Base-by-base conservation (phyloP, 1,140 invertebrate genomes). In the Proctacanthus coquilletti region DNA sequence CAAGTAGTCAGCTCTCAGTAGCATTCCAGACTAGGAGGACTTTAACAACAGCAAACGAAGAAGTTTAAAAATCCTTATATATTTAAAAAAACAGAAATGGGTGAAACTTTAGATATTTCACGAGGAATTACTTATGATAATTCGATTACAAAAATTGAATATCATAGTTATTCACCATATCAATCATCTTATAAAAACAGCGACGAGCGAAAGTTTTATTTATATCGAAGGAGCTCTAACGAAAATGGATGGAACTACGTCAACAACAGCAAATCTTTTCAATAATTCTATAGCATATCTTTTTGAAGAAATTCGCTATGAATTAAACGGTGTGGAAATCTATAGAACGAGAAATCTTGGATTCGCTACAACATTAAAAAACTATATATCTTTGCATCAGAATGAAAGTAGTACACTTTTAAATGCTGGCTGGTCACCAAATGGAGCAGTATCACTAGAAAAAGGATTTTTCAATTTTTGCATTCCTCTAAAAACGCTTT, bases 231-330 rank as follows among this genome's bases (percentile, higher is more conserved):
- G 57, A n/a, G 45, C 27, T 45, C 9, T 49, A 18, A 35, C 40
- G 3, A 47, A 49, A 41, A 18, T 14, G 13, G 45, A 49, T 42
- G 43, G 41, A 18, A 40, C 36, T 14, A 19, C 37, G 4, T n/a
- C 33, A 10, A 11, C 20, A 3, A 43, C 19, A 1, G 41, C 41
- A n/a, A 39, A 4, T 21, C 37, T 64, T 21, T 44, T 46, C 10
- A 63, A 61, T 45, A 64, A 62, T 46, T 47, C 43, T 13, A 41
- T 60, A 5, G 43, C 51, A 18, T 53, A 53, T 49, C 40, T 65
- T 8, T 65, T 67, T 48, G 51, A 60, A 40, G 60, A 64, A 43
- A 60, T 63, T n/a, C 45, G 59, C 25, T 65, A 62, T 45, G 58
- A 63, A 48, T 5, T 66, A 3, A 61, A 61, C 45, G 58, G 51